phyloP scores from a whole-genome alignment of 2,113 vertebrate genomes.

The Pterocles orientalis region DNA sequence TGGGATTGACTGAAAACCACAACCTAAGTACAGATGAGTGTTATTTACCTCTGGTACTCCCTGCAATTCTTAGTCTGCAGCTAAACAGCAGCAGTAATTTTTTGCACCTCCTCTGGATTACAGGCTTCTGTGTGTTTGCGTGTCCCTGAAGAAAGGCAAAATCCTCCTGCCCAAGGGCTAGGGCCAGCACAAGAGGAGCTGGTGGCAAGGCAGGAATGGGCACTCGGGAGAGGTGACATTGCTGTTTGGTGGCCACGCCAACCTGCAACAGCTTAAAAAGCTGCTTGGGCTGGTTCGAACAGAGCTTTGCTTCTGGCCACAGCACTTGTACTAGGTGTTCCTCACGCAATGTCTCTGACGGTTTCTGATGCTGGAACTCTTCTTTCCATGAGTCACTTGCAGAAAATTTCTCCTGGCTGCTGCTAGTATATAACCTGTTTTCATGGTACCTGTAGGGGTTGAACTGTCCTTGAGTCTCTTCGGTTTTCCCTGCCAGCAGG shows the following conservation, averaged over 20 bases:
- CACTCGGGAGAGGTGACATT: not conserved
- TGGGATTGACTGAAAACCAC: constrained; percentile 15
- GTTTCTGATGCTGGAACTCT: not conserved
- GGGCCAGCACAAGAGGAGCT: not conserved
- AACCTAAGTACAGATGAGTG: not conserved
- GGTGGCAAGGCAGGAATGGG: not conserved
- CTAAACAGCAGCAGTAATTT: not conserved
- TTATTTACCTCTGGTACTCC: not conserved
- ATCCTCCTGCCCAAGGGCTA: not conserved
- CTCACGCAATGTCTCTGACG: not conserved
- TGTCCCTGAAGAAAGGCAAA: not conserved
- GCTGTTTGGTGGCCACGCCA: rapidly evolving
- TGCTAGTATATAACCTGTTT: not conserved
- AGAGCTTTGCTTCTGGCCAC: not conserved
- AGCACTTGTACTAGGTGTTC: not conserved
- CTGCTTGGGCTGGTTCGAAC: not conserved
- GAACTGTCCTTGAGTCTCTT: not conserved
- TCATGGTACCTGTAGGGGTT: not conserved
- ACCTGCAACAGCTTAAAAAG: not conserved
- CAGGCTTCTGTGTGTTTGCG: not conserved
- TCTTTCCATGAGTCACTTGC: not conserved
- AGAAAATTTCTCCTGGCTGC: not conserved
- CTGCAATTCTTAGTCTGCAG: not conserved
- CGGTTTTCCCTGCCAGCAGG: not conserved
- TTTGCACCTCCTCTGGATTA: not conserved